Conservation (phyloP, 64 coral and sea anemone species). For the Stichodactyla mertensii region DNA sequence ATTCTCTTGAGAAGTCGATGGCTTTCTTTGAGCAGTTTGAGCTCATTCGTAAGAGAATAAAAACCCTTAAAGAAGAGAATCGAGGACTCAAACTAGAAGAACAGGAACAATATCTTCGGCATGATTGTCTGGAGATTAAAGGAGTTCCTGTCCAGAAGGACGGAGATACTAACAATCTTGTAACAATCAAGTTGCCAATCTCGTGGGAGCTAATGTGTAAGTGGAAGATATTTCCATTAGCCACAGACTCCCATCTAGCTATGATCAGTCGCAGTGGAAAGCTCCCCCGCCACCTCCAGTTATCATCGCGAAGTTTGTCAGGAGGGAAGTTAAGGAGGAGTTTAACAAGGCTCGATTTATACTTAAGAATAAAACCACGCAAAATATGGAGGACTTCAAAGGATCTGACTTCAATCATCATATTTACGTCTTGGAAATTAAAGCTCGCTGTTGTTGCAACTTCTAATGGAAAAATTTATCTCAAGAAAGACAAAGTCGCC, state of each 20-base stretch:
- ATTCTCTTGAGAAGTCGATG: slow-evolving; percentile 32
- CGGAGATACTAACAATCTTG: slow-evolving; percentile 26
- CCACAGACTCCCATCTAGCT: slow-evolving; percentile 3
- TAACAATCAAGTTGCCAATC: slow-evolving; percentile 9
- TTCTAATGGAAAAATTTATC: no score
- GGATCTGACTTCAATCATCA: neutral
- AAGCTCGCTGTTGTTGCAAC: neutral
- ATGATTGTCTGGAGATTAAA: slow-evolving; percentile 33
- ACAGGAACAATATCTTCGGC: slow-evolving; percentile 15
- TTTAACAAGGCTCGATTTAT: neutral
- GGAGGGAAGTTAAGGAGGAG: slow-evolving; percentile 42
- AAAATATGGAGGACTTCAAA: neutral
- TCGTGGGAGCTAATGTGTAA: neutral
- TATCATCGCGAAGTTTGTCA: slow-evolving; percentile 34
- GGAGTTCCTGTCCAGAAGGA: slow-evolving; percentile 5
- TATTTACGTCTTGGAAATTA: neutral
- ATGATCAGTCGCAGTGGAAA: neutral
- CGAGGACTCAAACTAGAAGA: slow-evolving; percentile 18
- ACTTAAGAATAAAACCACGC: neutral
- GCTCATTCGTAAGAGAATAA: slow-evolving; percentile 11
- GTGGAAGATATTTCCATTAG: slow-evolving; percentile 42
- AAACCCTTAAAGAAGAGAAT: slow-evolving; percentile 34
- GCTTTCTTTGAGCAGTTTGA: slow-evolving; percentile 30
- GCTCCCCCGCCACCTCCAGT: no score
- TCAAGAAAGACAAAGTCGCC: no score